Evolutionary conservation across 2,113 vertebrate genomes (phyloP), one percentile per base, ranked within the genome.

Genomic region (Herpetotheres cachinnans): DNA sequence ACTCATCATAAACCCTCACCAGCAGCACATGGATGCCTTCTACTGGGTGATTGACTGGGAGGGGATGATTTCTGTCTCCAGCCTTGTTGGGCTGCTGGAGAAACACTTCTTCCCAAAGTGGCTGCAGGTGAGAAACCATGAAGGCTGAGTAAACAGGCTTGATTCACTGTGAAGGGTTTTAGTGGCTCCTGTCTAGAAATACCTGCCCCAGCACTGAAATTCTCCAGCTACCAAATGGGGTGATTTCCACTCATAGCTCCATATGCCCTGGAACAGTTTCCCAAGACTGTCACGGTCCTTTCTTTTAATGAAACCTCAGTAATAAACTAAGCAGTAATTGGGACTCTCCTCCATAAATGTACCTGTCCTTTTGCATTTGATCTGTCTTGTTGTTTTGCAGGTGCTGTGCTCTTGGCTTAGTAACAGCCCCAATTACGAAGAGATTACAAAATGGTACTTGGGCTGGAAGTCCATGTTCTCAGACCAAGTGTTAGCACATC

Each of bases 81-180:
- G 99, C 96, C 98, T 99, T 0, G 99, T 99, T 54, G 99, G 99
- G 17, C 96, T 99, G 54, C 97, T 99, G 12, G 99, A 99, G 89
- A 99, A 99, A 97, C 99, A 99, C 95, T 99, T 99, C 97, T 99
- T 99, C 85, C 98, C 99, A 18, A 99, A 99, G 95, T 99, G 99
- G 99, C 97, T 99, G 55, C 99, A 99, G 99, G 99, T 99, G 42
- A 97, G 96, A 52, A 40, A 15, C 10, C 47, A 2, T 10, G 8
- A 8, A 56, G 40, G 54, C 26, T 62, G 83, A 63, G 65, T 10
- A 21, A 38, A 49, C 6, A 32, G 59, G 6, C 24, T 46, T 16
- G 30, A 6, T 54, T 49, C 7, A 4, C 21, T 21, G 30, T 4
- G 16, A n/a, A 46, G 59, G 42, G 40, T 47, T 94, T 19, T 6